Evolutionary conservation across 2,113 vertebrate species (phyloP), one percentile per base, ranked within the genome.

Genomic region (Sinocyclocheilus grahami): DNA sequence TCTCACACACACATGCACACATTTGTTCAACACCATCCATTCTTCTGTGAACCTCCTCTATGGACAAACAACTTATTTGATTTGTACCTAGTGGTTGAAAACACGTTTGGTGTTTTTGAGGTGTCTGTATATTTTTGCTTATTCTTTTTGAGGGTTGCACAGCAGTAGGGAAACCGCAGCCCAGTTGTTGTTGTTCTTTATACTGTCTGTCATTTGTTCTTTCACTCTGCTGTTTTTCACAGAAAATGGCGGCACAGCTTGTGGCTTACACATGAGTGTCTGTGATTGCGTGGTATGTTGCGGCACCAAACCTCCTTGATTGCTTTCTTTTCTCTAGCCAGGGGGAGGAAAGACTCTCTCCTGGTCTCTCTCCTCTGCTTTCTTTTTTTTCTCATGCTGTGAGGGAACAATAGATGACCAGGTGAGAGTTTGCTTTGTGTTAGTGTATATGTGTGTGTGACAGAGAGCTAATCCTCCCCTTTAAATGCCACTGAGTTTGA

Each of bases 171-270:
- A 83, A 84, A 77, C 80, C 22, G 1, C 63, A 27, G 53, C 51
- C 65, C 72, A n/a, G 30, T 27, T 85, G 69, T 58, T 53, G 58
- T 74, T 39, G 39, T 85, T 53, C 71, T 74, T 76, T 77, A 48
- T 77, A 78, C 72, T 53, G 24, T 30, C 42, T 72, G 65, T 83
- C 75, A 71, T 65, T 30, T 46, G 22, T 71, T 86, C 53, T 86
- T 69, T 88, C 63, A 82, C 37, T 85, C n/a, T 82, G n/a, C 42
- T 77, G 42, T 87, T 80, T 85, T 78, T 90, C 14, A 37, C 79
- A 9, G 24, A 58, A 74, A 83, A 58, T 7, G 24, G 10, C 11
- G 2, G 55, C 75, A 78, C 85, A 78, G 83, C 85, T 77, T 86
- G 85, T 63, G 78, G 65, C 65, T 58, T 18, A 37, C 30, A 58